Percentiles rank a stretch among this genome's conserved stretches.
phyloP scores from a whole-genome alignment of 2,888 invertebrate genomes.

The Globia sparganii region DNA sequence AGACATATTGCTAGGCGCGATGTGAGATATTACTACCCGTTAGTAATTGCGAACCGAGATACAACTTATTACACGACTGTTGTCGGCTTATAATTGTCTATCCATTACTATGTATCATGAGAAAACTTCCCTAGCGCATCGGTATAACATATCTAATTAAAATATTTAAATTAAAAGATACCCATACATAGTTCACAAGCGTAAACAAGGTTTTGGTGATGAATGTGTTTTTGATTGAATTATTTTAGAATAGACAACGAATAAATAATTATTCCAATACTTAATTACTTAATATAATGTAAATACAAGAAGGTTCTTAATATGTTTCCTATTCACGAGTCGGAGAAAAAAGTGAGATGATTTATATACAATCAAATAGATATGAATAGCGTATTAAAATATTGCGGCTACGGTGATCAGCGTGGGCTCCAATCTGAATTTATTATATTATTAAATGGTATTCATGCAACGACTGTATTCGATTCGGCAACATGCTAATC shows the following conservation, averaged over 20 bases:
- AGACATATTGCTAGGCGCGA: constrained; percentile 56
- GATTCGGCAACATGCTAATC: constrained; percentile 44
- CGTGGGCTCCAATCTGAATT: constrained; percentile 46
- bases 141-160: constrained; percentile 7
- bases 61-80: constrained; percentile 56
- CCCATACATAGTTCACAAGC: not conserved
- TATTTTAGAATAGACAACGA: constrained; percentile 3
- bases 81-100: constrained; percentile 60
- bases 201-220: not conserved
- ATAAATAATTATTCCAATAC: not conserved
- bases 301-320: constrained; percentile 28
- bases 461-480: constrained; percentile 51
- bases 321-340: constrained; percentile 19
- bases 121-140: constrained; percentile 12
- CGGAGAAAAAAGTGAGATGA: constrained; percentile 35
- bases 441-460: constrained; percentile 51
- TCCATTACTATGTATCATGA: constrained; percentile 31
- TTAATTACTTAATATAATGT: constrained; percentile 22
- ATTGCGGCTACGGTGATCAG: constrained; percentile 28
- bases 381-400: constrained; percentile 49
- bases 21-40: constrained; percentile 57
- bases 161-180: not conserved
- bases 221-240: not conserved
- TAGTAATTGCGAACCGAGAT: constrained; percentile 57
- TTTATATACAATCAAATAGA: constrained; percentile 46